Evolutionary conservation across 2,888 invertebrate genomes (phyloP), one percentile per base, ranked within the genome.

Genomic region (Tridacna crocea): DNA sequence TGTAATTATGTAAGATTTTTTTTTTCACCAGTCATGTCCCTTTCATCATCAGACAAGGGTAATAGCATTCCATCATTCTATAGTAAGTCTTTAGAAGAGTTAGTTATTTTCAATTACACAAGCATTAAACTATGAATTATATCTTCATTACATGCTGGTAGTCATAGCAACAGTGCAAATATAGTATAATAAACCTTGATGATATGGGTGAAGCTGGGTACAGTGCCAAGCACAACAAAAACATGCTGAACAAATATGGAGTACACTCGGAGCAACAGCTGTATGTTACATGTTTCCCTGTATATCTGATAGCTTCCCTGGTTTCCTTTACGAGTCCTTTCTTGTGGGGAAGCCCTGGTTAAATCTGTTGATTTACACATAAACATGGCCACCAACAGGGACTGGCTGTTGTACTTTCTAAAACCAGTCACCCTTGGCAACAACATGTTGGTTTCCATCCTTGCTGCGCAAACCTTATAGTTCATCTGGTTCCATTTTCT

Each of bases 51-150:
- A 70, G 51, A 17, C 70, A 70, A 70, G 70, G 70, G 70, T 51
- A 51, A 70, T 70, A 51, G 51, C 51, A 70, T 70, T 70, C 70
- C 51, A 70, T 70, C 70, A 70, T 70, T 51, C 70, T 51, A 70
- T 51, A 24, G 51, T 70, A 51, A 51, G 70, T 51, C 70, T 70
- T 70, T 70, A 70, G 70, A 70, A 70, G 70, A 70, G 70, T 70
- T 70, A 70, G 70, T 70, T 70, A 70, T 70, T 70, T 70, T 70
- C 70, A 70, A 70, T 70, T 70, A 70, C 70, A 70, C n/a, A 46
- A 70, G 70, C 70, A 70, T 70, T 70, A 70, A 70, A 70, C 70
- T 36, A 70, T 36, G 51, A 24, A 70, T 70, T 70, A 70, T 51
- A 70, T 70, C 70, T 70, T 70, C 70, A 70, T 70, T 70, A 70